These are phyloP conservation scores for Chloebia gouldiae DNA, from an alignment of 2,113 vertebrate species.

Conservation along the genomic window DNA sequence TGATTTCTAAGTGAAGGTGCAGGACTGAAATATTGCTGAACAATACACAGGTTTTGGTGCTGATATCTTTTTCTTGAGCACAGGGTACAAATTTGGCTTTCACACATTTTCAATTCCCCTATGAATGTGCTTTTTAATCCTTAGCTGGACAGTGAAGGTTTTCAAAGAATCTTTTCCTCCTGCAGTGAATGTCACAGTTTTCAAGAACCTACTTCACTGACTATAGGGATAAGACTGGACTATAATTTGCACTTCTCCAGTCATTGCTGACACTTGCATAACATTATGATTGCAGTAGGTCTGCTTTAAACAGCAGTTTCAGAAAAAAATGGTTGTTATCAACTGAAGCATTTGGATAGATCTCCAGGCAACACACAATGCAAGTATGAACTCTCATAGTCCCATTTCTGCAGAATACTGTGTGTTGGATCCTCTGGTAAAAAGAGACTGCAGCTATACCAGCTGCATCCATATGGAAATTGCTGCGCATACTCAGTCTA, in stretches of 20 bases:
- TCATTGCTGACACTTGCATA: background rate
- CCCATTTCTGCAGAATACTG: background rate
- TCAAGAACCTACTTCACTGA: background rate
- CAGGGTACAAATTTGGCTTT: background rate
- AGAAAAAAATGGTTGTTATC: background rate
- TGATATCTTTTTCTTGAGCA: background rate
- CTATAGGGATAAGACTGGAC: background rate
- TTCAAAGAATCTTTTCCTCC: background rate
- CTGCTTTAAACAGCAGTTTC: background rate
- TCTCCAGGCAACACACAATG: background rate
- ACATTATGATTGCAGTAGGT: background rate
- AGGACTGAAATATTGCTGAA: background rate
- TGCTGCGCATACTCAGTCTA: background rate
- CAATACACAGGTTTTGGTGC: background rate
- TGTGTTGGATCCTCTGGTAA: background rate
- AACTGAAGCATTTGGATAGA: background rate
- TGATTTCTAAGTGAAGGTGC: background rate
- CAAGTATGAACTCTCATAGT: background rate
- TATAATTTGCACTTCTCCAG: background rate
- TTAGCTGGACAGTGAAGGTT: background rate
- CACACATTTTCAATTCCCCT: background rate
- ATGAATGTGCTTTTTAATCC: background rate
- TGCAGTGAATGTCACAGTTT: fast-evolving
- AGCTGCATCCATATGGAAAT: background rate
- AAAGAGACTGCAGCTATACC: background rate